phyloP scores from a whole-genome alignment of 2,113 vertebrate species.

The Anolis sagrei region DNA sequence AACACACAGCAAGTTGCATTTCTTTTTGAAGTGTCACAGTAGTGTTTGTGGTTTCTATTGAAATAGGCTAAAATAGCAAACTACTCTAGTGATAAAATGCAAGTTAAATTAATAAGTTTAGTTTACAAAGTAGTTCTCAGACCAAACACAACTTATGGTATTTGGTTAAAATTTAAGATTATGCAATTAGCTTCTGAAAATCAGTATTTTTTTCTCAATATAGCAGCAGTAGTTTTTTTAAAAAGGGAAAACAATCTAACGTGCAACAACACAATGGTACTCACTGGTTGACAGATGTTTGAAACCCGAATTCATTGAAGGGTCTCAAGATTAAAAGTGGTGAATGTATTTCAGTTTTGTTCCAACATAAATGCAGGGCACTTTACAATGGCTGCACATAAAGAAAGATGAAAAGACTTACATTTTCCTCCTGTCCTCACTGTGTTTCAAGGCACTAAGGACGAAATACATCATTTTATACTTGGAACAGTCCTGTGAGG shows the following conservation, averaged over 20 bases:
- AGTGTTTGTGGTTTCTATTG: not conserved
- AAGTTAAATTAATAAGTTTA: not conserved
- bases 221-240: not conserved
- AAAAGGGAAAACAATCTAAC: not conserved
- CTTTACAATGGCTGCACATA: conserved; percentile 52
- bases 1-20: not conserved
- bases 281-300: conserved; percentile 4
- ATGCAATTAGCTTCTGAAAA: not conserved
- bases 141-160: not conserved
- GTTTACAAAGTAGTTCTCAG: not conserved
- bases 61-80: not conserved
- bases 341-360: conserved; percentile 9
- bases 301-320: conserved; percentile 14
- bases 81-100: not conserved
- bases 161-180: not conserved
- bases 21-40: not conserved
- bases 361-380: conserved; percentile 40
- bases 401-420: not conserved
- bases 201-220: not conserved
- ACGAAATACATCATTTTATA: not conserved
- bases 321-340: not conserved
- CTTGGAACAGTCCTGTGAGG: not conserved
- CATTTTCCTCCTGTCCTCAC: not conserved
- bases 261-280: not conserved
- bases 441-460: not conserved